Conservation (phyloP, 2,888 invertebrate species). For the Candidula unifasciata region DNA sequence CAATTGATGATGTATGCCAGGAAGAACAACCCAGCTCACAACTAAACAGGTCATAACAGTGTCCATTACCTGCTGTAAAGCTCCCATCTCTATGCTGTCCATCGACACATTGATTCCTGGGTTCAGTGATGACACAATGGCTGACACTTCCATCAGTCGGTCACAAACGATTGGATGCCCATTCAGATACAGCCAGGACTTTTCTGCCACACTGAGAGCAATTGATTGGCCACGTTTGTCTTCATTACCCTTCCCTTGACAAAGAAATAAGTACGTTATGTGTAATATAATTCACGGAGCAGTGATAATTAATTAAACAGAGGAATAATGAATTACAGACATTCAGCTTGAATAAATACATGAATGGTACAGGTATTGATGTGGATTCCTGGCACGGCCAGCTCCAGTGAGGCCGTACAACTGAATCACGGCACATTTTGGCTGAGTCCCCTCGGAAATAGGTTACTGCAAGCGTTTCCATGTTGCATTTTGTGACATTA, state of each 20-base stretch:
- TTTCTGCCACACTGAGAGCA: slow-evolving; percentile 88
- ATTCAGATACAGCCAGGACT: slow-evolving; percentile 95
- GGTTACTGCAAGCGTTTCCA: too few relatives aligned
- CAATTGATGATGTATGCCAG: too few relatives aligned
- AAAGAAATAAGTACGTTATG: neutral
- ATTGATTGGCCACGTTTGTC: slow-evolving; percentile 95
- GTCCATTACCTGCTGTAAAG: slow-evolving; percentile 85
- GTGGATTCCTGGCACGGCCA: too few relatives aligned
- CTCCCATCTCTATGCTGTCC: slow-evolving; percentile 92
- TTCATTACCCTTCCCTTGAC: slow-evolving; percentile 91
- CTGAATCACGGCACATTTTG: too few relatives aligned
- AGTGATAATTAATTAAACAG: too few relatives aligned
- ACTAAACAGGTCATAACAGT: neutral
- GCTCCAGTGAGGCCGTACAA: too few relatives aligned
- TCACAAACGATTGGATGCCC: slow-evolving; percentile 93
- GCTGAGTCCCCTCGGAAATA: too few relatives aligned
- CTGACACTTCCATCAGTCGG: slow-evolving; percentile 93
- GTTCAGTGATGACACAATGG: slow-evolving; percentile 95
- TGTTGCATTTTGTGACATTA: too few relatives aligned
- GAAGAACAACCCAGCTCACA: neutral
- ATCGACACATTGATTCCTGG: slow-evolving; percentile 90
- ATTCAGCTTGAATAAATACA: too few relatives aligned
- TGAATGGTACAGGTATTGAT: too few relatives aligned
- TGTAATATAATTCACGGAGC: too few relatives aligned
- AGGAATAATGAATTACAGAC: too few relatives aligned